A percentile compares a stretch with the other conserved stretches of the same genome.
These are phyloP conservation scores for Nannobrachium achirus DNA, from an alignment of 2,113 vertebrate species.

Conservation along the genomic window DNA sequence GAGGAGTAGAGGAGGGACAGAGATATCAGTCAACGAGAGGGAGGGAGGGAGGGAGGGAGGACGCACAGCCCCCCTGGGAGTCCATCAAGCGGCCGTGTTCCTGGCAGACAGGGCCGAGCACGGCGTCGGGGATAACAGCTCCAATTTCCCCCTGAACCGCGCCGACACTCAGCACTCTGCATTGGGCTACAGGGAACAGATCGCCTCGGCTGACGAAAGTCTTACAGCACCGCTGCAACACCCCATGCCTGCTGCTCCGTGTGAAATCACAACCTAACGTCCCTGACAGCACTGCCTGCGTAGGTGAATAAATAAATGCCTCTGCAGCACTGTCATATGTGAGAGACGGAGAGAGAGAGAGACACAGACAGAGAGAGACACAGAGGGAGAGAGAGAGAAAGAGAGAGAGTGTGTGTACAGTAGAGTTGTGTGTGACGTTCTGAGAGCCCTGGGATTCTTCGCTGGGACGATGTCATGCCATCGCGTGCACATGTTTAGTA, in stretches of 20 bases:
- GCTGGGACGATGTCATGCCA: not conserved
- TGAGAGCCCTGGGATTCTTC: too few species aligned
- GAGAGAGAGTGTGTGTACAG: not conserved
- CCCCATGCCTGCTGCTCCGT: constrained; percentile 30
- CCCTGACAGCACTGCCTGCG: constrained; percentile 59
- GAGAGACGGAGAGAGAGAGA: constrained; percentile 14
- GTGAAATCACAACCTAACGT: constrained; percentile 54
- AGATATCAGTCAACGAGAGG: constrained; percentile 17
- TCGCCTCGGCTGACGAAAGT: constrained; percentile 76
- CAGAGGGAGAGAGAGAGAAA: not conserved
- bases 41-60: constrained; percentile 15
- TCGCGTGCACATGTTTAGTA: constrained; percentile 12
- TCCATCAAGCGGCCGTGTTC: constrained; percentile 67
- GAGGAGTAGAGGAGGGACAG: constrained; percentile 42
- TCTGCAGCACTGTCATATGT: constrained; percentile 44
- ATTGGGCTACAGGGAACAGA: constrained; percentile 62
- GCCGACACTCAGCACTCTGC: constrained; percentile 49
- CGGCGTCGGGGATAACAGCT: constrained; percentile 37
- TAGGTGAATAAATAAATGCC: constrained; percentile 57
- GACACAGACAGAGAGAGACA: not conserved
- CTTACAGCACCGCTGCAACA: constrained; percentile 75
- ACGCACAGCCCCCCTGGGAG: constrained; percentile 57
- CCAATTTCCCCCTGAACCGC: constrained; percentile 70
- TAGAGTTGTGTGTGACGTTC: not conserved
- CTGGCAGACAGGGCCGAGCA: constrained; percentile 53